Percentiles rank a stretch among this genome's conserved stretches.
Conservation (phyloP, 2,888 invertebrate species). For the Lypha dubia region DNA sequence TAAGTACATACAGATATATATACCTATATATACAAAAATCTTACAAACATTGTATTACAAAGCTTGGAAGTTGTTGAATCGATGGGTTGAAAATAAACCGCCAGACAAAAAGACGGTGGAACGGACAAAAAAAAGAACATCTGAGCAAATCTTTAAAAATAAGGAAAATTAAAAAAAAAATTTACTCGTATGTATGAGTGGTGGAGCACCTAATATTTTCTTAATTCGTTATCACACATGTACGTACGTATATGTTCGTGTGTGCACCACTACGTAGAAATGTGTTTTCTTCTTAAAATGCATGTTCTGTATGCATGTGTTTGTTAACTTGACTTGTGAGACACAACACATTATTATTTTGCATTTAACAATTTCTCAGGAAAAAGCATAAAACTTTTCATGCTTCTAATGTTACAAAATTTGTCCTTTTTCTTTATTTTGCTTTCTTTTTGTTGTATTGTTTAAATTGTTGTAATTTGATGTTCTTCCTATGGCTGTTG, state of each 20-base stretch:
- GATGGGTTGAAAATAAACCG: constrained; percentile 28
- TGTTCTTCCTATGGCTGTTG: constrained; percentile 14
- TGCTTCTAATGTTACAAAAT: constrained; percentile 63
- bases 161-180: constrained; percentile 15
- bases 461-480: constrained; percentile 33
- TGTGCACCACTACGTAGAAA: too few relatives aligned
- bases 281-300: too few relatives aligned
- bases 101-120: constrained; percentile 17
- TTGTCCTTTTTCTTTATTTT: constrained; percentile 40
- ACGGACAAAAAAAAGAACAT: not conserved
- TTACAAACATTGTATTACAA: not conserved
- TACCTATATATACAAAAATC: too few relatives aligned
- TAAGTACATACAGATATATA: too few relatives aligned
- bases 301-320: not conserved
- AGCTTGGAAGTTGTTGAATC: constrained; percentile 20
- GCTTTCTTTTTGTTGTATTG: constrained; percentile 67
- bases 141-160: constrained; percentile 12
- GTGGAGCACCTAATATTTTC: constrained; percentile 64
- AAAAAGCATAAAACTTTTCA: constrained; percentile 67
- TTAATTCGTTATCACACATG: not conserved
- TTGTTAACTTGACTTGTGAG: constrained; percentile 57
- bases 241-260: not conserved
- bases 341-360: constrained; percentile 72
- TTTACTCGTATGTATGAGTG: constrained; percentile 29
- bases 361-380: constrained; percentile 73